These are phyloP conservation scores for Oligia fasciuncula DNA, from an alignment of 2,888 invertebrate species.

Conservation along the genomic window DNA sequence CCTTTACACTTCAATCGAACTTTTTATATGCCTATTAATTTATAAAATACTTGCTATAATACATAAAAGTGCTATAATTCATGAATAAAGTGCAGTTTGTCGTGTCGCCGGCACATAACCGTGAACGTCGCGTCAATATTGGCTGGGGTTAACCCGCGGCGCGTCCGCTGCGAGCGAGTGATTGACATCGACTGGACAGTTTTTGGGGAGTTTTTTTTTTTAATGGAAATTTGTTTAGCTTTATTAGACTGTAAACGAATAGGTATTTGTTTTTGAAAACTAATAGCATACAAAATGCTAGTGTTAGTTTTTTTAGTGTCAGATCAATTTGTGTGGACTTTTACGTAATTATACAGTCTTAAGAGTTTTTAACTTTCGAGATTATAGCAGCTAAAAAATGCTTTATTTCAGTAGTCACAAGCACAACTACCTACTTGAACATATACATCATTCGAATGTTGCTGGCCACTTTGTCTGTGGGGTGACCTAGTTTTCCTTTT, in stretches of 20 bases:
- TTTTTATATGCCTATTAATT: conserved; percentile 14
- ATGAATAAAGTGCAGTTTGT: conserved; percentile 43
- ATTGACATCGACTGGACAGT: conserved; percentile 11
- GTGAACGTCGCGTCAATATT: conserved; percentile 41
- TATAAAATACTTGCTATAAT: conserved; percentile 21
- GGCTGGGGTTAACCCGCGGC: conserved; percentile 46
- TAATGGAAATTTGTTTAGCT: not conserved
- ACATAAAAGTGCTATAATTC: conserved; percentile 34
- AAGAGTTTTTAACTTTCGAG: too few relatives aligned
- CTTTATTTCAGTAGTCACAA: too few relatives aligned
- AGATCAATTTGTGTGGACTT: not conserved
- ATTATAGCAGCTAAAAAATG: too few relatives aligned
- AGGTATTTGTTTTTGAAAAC: not conserved
- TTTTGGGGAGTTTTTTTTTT: conserved; percentile 5
- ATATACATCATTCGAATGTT: too few relatives aligned
- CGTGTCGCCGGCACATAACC: conserved; percentile 51
- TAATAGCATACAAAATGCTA: not conserved
- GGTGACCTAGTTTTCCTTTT: too few relatives aligned
- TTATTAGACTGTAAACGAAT: not conserved
- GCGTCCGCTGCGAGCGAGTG: conserved; percentile 13
- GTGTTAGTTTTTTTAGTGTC: not conserved
- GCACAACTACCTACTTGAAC: too few relatives aligned
- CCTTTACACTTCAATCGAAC: conserved; percentile 18
- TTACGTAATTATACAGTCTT: not conserved
- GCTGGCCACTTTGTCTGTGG: too few relatives aligned